Evolutionary conservation across 2,888 invertebrate species (phyloP).

Genomic region (Platycheirus rosarum): DNA sequence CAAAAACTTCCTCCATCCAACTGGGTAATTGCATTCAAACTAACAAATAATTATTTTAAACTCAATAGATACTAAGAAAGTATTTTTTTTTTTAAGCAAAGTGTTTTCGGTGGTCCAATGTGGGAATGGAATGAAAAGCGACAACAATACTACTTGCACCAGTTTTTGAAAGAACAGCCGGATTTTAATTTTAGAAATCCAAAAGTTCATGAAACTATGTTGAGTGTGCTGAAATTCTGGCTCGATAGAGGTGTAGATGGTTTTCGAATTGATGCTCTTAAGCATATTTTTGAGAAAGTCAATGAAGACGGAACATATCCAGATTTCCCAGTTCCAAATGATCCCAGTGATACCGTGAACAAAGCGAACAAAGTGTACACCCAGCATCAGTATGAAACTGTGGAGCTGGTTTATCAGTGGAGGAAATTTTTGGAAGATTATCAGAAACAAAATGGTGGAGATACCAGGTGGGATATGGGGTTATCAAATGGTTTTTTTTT

Average conservation of each 20-base stretch:
- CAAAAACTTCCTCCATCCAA: conserved; percentile 76
- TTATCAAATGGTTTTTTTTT: not conserved
- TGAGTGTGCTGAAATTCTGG: conserved; percentile 88
- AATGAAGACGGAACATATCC: conserved; percentile 77
- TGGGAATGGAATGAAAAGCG: conserved; percentile 87
- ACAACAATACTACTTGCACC: conserved; percentile 88
- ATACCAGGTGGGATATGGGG: not conserved
- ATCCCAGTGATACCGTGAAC: conserved; percentile 83
- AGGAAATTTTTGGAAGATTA: conserved; percentile 84
- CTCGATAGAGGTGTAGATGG: conserved; percentile 90
- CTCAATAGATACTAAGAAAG: no score
- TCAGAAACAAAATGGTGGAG: conserved; percentile 78
- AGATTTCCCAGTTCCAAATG: conserved; percentile 83
- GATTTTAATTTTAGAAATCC: conserved; percentile 91
- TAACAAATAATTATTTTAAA: no score
- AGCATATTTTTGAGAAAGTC: conserved; percentile 84
- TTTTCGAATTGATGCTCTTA: conserved; percentile 88
- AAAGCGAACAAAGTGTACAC: conserved; percentile 86
- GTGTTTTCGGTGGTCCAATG: conserved; percentile 85
- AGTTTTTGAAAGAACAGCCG: conserved; percentile 86
- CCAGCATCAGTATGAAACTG: conserved; percentile 85
- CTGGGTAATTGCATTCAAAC: conserved; percentile 76
- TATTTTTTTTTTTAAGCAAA: conserved; percentile 69
- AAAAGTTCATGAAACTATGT: conserved; percentile 86
- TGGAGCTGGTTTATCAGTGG: conserved; percentile 85